These are phyloP conservation scores for Hippocampus barbouri DNA, from an alignment of 2,113 vertebrate species.

Conservation along the genomic window DNA sequence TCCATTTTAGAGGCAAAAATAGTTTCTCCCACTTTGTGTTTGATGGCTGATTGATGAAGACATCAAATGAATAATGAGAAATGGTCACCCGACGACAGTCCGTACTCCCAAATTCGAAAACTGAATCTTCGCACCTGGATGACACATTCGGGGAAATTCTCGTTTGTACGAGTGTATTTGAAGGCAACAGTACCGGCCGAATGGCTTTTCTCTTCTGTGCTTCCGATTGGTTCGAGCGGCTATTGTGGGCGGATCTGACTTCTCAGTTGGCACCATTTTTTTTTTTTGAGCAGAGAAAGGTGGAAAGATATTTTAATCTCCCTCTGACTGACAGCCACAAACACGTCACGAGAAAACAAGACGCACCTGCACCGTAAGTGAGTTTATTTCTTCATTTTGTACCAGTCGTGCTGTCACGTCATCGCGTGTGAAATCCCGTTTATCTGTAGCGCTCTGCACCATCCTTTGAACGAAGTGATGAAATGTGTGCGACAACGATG, in stretches of 20 bases:
- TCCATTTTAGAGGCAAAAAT: too few relatives aligned
- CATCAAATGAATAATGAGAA: too few relatives aligned
- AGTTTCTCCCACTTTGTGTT: too few relatives aligned
- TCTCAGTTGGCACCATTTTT: slow-evolving; percentile 49
- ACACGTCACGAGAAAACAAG: slow-evolving; percentile 17
- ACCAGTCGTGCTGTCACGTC: slow-evolving; percentile 10
- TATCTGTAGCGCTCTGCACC: slow-evolving; percentile 25
- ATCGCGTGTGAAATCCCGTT: slow-evolving; percentile 1
- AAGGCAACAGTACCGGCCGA: slow-evolving; percentile 1
- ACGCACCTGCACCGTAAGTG: slow-evolving; percentile 51
- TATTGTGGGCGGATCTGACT: slow-evolving; percentile 32
- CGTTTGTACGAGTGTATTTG: not conserved
- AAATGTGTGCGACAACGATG: slow-evolving; percentile 11
- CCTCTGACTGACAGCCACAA: slow-evolving; percentile 17
- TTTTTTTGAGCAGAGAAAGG: slow-evolving; percentile 49
- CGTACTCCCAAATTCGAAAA: not conserved
- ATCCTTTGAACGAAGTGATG: slow-evolving; percentile 25
- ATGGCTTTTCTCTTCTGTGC: not conserved
- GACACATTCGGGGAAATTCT: not conserved
- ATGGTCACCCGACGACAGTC: too few relatives aligned
- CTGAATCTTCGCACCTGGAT: too few relatives aligned
- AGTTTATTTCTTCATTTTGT: not conserved
- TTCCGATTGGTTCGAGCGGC: slow-evolving; percentile 45
- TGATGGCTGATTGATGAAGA: not conserved
- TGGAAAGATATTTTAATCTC: slow-evolving; percentile 48